Evolutionary conservation across 2,113 vertebrate genomes (phyloP).

Genomic region (Mustelus asterias): DNA sequence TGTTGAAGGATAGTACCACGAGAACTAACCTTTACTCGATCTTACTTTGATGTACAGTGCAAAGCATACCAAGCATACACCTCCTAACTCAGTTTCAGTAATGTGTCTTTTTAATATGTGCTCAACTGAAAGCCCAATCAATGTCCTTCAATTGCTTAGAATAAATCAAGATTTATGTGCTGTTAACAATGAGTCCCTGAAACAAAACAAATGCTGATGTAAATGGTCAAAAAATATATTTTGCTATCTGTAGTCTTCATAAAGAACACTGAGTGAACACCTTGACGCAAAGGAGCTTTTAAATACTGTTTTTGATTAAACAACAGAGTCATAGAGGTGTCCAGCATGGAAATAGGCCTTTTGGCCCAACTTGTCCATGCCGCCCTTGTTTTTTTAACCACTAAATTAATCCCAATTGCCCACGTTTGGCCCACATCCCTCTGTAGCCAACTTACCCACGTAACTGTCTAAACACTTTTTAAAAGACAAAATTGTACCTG

Average conservation of each 20-base stretch:
- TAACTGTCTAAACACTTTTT: too few relatives aligned
- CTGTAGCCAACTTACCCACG: too few relatives aligned
- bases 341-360: too few relatives aligned
- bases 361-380: too few relatives aligned
- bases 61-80: neutral
- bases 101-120: neutral
- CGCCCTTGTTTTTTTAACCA: too few relatives aligned
- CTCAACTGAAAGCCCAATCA: neutral
- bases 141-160: neutral
- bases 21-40: neutral
- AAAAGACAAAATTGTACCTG: too few relatives aligned
- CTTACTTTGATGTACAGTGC: neutral
- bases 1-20: neutral
- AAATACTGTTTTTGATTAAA: too few relatives aligned
- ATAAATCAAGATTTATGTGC: neutral
- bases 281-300: too few relatives aligned
- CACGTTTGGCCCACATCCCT: too few relatives aligned
- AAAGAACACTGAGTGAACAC: too few relatives aligned
- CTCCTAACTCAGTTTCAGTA: neutral
- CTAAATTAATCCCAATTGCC: too few relatives aligned
- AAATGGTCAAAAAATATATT: neutral
- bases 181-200: neutral
- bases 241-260: neutral
- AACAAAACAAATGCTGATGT: neutral
- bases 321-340: too few relatives aligned